phyloP scores from a whole-genome alignment of 2,113 vertebrate species.

The Chaetodon auriga region DNA sequence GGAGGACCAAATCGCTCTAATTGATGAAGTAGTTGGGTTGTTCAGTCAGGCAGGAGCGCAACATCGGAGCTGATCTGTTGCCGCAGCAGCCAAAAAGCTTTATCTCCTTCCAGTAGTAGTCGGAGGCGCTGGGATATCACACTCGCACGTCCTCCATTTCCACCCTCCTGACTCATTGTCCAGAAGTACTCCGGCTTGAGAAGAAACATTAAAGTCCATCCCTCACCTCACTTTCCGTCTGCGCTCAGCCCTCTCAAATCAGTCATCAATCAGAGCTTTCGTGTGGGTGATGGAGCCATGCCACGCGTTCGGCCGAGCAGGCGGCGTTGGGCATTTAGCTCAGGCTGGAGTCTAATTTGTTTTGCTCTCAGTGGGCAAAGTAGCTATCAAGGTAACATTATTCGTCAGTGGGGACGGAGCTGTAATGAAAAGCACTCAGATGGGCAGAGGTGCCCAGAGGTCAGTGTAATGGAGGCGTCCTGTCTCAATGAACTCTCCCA shows the following conservation, averaged over 20 bases:
- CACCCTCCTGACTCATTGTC: slow-evolving; percentile 23
- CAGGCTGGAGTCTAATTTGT: slow-evolving; percentile 62
- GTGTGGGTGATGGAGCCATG: slow-evolving; percentile 49
- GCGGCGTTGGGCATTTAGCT: slow-evolving; percentile 46
- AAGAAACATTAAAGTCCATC: slow-evolving; percentile 25
- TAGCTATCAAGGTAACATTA: slow-evolving; percentile 56
- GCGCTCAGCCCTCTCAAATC: slow-evolving; percentile 46
- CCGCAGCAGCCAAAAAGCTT: neutral
- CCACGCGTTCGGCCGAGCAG: slow-evolving; percentile 33
- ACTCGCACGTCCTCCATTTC: slow-evolving; percentile 10
- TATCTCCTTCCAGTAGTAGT: neutral
- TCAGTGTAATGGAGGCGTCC: slow-evolving; percentile 64
- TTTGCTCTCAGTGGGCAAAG: slow-evolving; percentile 62
- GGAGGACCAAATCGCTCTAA: neutral
- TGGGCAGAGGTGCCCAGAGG: slow-evolving; percentile 64
- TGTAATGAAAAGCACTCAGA: slow-evolving; percentile 74
- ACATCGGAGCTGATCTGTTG: neutral
- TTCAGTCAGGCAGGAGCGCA: neutral
- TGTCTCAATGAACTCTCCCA: slow-evolving; percentile 50
- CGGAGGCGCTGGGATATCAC: slow-evolving; percentile 7
- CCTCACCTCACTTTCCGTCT: slow-evolving; percentile 26
- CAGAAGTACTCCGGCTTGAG: slow-evolving; percentile 20
- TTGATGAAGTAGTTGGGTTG: neutral
- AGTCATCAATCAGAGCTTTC: slow-evolving; percentile 61
- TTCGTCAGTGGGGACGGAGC: slow-evolving; percentile 52